A percentile compares a stretch with the other conserved stretches of the same genome.
phyloP scores from a whole-genome alignment of 2,797 vertebrate species.

The Astyanax mexicanus region DNA sequence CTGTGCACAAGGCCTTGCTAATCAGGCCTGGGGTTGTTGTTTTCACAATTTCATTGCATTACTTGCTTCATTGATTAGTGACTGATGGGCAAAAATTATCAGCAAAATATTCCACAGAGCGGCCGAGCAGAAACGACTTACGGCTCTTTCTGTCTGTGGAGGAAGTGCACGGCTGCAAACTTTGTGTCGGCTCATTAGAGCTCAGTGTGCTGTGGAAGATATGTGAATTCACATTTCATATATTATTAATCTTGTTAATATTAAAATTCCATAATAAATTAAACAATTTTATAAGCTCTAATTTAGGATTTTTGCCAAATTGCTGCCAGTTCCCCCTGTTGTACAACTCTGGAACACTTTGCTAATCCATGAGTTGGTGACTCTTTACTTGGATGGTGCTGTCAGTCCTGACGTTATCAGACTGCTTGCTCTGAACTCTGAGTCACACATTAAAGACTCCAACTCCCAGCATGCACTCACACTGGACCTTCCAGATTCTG shows the following conservation, averaged over 20 bases:
- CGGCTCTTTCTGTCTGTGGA: neutral
- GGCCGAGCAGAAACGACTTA: neutral
- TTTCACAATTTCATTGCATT: neutral
- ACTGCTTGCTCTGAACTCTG: too few relatives aligned
- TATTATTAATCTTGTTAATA: too few relatives aligned
- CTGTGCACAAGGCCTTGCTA: neutral
- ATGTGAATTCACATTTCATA: too few relatives aligned
- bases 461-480: too few relatives aligned
- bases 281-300: neutral
- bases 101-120: neutral
- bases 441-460: too few relatives aligned
- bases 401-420: too few relatives aligned
- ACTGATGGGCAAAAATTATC: neutral
- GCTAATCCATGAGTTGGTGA: too few relatives aligned
- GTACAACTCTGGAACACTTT: too few relatives aligned
- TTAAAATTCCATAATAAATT: too few relatives aligned
- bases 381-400: too few relatives aligned
- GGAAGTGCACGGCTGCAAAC: neutral
- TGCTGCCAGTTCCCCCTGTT: too few relatives aligned
- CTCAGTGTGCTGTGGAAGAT: neutral
- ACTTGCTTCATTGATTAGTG: conserved; percentile 3
- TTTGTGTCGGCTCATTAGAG: neutral
- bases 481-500: too few relatives aligned
- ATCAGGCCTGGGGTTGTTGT: neutral
- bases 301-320: neutral